Conservation (phyloP, 2,888 invertebrate genomes). For the Drosophila fulvimacula region DNA sequence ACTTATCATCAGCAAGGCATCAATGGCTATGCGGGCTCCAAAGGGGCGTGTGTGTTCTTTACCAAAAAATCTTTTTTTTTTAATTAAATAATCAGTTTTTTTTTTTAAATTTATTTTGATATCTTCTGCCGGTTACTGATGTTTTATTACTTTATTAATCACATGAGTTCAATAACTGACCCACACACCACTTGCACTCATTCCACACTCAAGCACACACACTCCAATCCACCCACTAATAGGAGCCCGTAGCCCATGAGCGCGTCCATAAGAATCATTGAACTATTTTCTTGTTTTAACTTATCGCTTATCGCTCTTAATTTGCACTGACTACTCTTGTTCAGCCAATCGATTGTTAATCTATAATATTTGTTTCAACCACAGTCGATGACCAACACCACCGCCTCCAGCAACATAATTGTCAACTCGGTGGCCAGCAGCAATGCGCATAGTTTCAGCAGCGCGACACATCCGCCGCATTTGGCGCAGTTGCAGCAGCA, state of each 20-base stretch:
- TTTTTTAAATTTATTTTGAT: background rate
- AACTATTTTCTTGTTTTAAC: constrained; percentile 32
- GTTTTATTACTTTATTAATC: background rate
- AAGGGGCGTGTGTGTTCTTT: constrained; percentile 16
- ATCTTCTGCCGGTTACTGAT: background rate
- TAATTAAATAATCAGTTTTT: background rate
- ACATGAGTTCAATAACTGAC: background rate
- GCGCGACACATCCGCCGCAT: constrained; percentile 73
- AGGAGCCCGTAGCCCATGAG: constrained; percentile 24
- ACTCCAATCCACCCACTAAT: constrained; percentile 10
- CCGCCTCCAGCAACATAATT: constrained; percentile 83
- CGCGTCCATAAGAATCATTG: constrained; percentile 20
- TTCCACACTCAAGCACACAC: constrained; percentile 3
- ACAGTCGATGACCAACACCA: constrained; percentile 80
- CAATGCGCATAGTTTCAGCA: constrained; percentile 79
- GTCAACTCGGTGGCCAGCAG: constrained; percentile 84
- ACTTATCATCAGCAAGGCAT: background rate
- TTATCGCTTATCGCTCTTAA: constrained; percentile 48
- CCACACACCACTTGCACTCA: constrained; percentile 14
- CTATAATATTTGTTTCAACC: constrained; percentile 27
- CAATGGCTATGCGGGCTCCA: constrained; percentile 17
- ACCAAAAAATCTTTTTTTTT: too few relatives aligned
- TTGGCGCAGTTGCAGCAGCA: constrained; percentile 73
- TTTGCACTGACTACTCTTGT: constrained; percentile 40
- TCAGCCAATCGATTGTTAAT: constrained; percentile 23